Conservation (phyloP, 2,113 vertebrate genomes). For the Hippocampus abdominalis region DNA sequence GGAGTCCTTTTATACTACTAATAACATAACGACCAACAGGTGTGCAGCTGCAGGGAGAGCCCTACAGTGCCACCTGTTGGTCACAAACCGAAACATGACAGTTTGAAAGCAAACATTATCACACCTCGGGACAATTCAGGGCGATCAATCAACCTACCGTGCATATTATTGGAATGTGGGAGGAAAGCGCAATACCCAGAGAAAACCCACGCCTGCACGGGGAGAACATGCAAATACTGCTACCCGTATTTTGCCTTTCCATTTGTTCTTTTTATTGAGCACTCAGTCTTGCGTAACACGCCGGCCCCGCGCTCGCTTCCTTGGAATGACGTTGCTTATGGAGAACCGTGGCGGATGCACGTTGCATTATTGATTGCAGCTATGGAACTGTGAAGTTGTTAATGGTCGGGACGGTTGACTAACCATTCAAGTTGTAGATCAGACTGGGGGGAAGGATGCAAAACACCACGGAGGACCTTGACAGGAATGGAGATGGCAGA, state of each 20-base stretch:
- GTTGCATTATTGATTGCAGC: conserved; percentile 50
- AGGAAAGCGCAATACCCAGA: too few species aligned
- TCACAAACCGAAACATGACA: too few species aligned
- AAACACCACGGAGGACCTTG: conserved; percentile 31
- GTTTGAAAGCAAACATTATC: too few species aligned
- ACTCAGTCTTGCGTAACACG: conserved; percentile 24
- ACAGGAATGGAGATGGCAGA: conserved; percentile 47
- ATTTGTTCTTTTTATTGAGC: conserved; percentile 12
- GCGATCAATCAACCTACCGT: too few species aligned
- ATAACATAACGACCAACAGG: too few species aligned
- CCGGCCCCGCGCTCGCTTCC: conserved; percentile 27
- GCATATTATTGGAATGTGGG: too few species aligned
- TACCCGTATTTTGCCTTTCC: neutral
- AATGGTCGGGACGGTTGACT: conserved; percentile 19
- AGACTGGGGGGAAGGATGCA: conserved; percentile 32
- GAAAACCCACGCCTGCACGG: too few species aligned
- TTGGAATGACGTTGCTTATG: conserved; percentile 21
- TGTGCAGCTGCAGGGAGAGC: too few species aligned
- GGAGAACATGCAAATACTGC: neutral
- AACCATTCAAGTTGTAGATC: conserved; percentile 44
- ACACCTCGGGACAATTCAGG: too few species aligned
- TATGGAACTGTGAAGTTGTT: conserved; percentile 31
- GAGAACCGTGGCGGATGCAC: conserved; percentile 40
- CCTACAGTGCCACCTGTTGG: too few species aligned
- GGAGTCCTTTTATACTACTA: too few species aligned